Base-by-base conservation (phyloP, 1,140 invertebrate species). In the Theocolax elegans region DNA sequence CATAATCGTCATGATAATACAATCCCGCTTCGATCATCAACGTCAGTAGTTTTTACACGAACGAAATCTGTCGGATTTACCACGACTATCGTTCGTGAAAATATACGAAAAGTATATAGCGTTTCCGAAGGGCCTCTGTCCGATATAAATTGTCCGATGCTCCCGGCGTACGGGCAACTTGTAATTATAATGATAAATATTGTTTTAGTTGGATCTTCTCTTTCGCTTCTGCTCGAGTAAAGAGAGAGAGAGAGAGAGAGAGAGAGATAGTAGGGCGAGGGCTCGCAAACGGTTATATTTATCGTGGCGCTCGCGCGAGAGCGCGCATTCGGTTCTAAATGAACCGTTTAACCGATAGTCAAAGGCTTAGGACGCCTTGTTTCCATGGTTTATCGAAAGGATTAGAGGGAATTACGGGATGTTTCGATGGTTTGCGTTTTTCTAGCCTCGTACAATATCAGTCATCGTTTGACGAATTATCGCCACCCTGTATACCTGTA, bases 141-240 rank as follows among this genome's bases (percentile, higher is more conserved):
- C 35, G 19, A 59, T 59, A 15, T 25, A 59, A 59, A 25, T 56
- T 56, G 53, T 7, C 29, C n/a, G n/a, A n/a, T n/a, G n/a, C n/a
- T 19, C 3, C 31, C 0, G 7, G 1, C 27, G 19, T 19, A 31
- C 31, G 42, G 1, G 1, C 25, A n/a, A 27, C 1, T 40, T 53
- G 9, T 53, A 54, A 65, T 44, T 54, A 53, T 25, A 23, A 42
- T 19, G 49, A 65, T 40, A 27, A 65, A 44, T 65, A 65, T 54
- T 65, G 38, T 65, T 44, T 31, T 62, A 48, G 44, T 44, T 48
- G 40, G n/a, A n/a, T 13, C 7, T 29, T 12, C n/a, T 3, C 8
- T 9, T 15, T 56, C 21, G 27, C 53, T 35, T 17, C 53, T 31
- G 31, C 29, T n/a, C 17, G 21, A 56, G 29, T 35, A 21, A 42